These are phyloP conservation scores for Galaxias olidus DNA, from an alignment of 2,797 vertebrate species.

Conservation along the genomic window DNA sequence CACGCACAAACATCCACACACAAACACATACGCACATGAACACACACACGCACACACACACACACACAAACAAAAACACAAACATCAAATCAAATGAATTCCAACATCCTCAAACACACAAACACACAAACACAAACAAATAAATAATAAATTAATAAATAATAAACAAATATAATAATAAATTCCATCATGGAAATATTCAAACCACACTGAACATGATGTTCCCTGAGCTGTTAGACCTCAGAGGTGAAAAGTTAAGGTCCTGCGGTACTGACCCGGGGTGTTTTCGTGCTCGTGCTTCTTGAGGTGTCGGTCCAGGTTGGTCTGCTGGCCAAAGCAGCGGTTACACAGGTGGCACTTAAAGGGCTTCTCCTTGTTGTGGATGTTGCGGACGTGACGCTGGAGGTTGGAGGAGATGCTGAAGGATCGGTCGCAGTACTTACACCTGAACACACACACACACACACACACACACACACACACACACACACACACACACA, in stretches of 20 bases:
- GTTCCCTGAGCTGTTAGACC: too few species aligned
- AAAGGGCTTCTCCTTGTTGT: slow-evolving; percentile 93
- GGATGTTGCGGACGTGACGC: slow-evolving; percentile 88
- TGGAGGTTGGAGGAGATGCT: slow-evolving; percentile 93
- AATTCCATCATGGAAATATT: neutral
- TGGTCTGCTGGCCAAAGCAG: slow-evolving; percentile 91
- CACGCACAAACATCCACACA: slow-evolving; percentile 4
- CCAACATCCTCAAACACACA: too few species aligned
- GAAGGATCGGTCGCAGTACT: slow-evolving; percentile 92
- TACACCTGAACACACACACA: slow-evolving; percentile 76
- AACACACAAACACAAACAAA: too few species aligned
- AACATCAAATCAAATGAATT: too few species aligned
- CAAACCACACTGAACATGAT: too few species aligned
- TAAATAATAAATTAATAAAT: too few species aligned
- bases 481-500: neutral
- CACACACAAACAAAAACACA: slow-evolving; percentile 2
- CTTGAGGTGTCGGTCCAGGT: slow-evolving; percentile 88
- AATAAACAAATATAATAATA: too few species aligned
- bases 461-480: slow-evolving; percentile 1
- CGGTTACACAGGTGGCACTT: slow-evolving; percentile 89
- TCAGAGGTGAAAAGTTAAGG: neutral
- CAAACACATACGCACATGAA: too few species aligned
- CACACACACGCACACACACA: neutral
- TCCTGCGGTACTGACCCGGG: slow-evolving; percentile 78
- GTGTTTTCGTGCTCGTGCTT: slow-evolving; percentile 90